These are phyloP conservation scores for Bettongia penicillata DNA, from an alignment of 2,113 vertebrate genomes.

Conservation along the genomic window DNA sequence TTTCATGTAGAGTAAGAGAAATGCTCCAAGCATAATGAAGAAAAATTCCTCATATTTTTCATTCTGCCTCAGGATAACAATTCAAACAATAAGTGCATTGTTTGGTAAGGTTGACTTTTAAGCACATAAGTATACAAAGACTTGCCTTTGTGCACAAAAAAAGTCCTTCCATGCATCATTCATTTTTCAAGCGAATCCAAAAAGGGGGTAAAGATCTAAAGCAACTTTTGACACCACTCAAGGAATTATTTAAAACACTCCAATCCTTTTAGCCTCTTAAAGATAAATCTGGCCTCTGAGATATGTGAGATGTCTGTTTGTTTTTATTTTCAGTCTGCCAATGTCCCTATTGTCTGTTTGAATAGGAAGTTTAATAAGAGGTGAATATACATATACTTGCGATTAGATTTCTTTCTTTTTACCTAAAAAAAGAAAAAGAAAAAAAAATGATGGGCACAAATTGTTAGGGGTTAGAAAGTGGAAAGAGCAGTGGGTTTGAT, in stretches of 20 bases:
- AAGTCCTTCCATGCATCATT: constrained; percentile 36
- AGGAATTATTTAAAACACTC: constrained; percentile 61
- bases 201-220: constrained; percentile 67
- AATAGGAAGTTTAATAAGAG: constrained; percentile 61
- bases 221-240: constrained; percentile 65
- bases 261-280: constrained; percentile 66
- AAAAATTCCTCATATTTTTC: constrained; percentile 58
- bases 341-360: constrained; percentile 54
- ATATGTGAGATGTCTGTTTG: constrained; percentile 71
- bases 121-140: constrained; percentile 58
- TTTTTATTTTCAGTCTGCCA: constrained; percentile 63
- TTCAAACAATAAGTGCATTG: constrained; percentile 58
- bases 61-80: constrained; percentile 59
- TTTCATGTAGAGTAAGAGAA: constrained; percentile 65
- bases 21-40: constrained; percentile 57
- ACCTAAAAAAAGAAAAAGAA: background rate
- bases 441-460: background rate
- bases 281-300: constrained; percentile 66
- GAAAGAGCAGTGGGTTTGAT: background rate
- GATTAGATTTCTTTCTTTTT: constrained; percentile 40
- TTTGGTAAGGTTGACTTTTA: constrained; percentile 59
- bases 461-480: background rate
- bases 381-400: constrained; percentile 29
- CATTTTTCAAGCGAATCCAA: constrained; percentile 71
- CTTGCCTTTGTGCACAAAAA: constrained; percentile 46